phyloP scores from a whole-genome alignment of 2,113 vertebrate genomes.

The Ophiodon elongatus region DNA sequence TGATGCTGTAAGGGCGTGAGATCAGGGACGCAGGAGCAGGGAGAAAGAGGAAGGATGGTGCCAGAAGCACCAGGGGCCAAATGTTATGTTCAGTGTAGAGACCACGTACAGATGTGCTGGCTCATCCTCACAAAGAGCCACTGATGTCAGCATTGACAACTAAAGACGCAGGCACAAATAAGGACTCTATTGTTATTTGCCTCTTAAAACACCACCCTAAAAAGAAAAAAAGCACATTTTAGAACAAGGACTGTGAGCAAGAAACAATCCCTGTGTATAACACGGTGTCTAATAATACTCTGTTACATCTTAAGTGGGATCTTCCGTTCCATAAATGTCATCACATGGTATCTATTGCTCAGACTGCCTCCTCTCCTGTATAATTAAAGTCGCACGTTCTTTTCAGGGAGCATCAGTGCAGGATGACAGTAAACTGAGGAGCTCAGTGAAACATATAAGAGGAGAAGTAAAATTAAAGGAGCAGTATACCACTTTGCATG shows the following conservation, averaged over 20 bases:
- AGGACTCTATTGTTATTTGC: conserved; percentile 70
- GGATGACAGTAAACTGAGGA: conserved; percentile 52
- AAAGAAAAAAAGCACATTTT: neutral
- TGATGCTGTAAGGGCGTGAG: conserved; percentile 59
- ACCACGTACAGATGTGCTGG: conserved; percentile 79
- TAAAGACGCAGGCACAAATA: conserved; percentile 59
- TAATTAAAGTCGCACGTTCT: conserved; percentile 65
- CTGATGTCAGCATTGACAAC: conserved; percentile 72
- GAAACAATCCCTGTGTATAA: conserved; percentile 36
- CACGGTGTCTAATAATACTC: conserved; percentile 57
- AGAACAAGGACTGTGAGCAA: conserved; percentile 23
- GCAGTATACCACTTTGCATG: conserved; percentile 32
- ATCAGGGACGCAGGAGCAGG: conserved; percentile 45
- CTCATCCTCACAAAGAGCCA: conserved; percentile 74
- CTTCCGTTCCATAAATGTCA: conserved; percentile 67
- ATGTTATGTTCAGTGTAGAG: conserved; percentile 59
- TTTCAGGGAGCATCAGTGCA: conserved; percentile 40
- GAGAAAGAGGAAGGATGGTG: conserved; percentile 45
- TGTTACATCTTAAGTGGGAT: conserved; percentile 53
- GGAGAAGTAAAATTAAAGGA: conserved; percentile 41
- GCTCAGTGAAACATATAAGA: conserved; percentile 39
- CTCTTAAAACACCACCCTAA: conserved; percentile 10
- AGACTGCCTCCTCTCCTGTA: conserved; percentile 44
- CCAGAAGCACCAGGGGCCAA: conserved; percentile 79
- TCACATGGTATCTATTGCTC: conserved; percentile 60